Conservation (phyloP, 2,113 vertebrate genomes). For the Pituophis catenifer region DNA sequence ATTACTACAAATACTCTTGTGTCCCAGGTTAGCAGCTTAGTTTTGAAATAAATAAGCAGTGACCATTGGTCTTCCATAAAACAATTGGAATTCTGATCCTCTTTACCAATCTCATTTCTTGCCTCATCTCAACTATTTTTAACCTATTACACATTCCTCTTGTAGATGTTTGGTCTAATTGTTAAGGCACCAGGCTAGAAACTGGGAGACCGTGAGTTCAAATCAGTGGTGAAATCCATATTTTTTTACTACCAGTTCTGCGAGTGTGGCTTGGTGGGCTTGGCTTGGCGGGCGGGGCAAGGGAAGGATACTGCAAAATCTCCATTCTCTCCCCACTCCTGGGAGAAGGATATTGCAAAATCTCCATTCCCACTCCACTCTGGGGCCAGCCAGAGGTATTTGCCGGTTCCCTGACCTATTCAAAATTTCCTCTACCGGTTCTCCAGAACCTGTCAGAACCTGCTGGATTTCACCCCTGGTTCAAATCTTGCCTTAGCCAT, state of each 20-base stretch:
- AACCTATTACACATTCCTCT: not conserved
- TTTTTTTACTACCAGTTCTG: too few relatives aligned
- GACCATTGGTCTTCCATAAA: not conserved
- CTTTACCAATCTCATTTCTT: too few relatives aligned
- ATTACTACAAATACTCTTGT: not conserved
- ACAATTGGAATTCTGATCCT: not conserved
- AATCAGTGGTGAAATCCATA: not conserved
- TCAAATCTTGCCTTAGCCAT: not conserved
- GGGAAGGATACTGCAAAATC: too few relatives aligned
- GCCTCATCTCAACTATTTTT: not conserved
- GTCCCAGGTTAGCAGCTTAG: not conserved
- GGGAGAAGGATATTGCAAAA: too few relatives aligned
- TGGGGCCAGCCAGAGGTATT: too few relatives aligned
- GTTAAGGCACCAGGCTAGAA: not conserved
- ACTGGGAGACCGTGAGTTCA: not conserved
- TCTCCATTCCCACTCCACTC: too few relatives aligned
- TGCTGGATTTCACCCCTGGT: not conserved
- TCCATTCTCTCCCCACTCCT: too few relatives aligned
- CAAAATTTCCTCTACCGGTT: too few relatives aligned
- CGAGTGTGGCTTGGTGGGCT: too few relatives aligned
- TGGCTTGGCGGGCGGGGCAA: too few relatives aligned
- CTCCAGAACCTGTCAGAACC: too few relatives aligned
- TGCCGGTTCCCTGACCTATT: too few relatives aligned
- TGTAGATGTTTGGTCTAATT: not conserved
- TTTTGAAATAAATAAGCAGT: not conserved